A percentile compares a stretch with the other conserved stretches of the same genome.
These are phyloP conservation scores for Hedychridium roseum DNA, from an alignment of 2,888 invertebrate species.

Conservation along the genomic window DNA sequence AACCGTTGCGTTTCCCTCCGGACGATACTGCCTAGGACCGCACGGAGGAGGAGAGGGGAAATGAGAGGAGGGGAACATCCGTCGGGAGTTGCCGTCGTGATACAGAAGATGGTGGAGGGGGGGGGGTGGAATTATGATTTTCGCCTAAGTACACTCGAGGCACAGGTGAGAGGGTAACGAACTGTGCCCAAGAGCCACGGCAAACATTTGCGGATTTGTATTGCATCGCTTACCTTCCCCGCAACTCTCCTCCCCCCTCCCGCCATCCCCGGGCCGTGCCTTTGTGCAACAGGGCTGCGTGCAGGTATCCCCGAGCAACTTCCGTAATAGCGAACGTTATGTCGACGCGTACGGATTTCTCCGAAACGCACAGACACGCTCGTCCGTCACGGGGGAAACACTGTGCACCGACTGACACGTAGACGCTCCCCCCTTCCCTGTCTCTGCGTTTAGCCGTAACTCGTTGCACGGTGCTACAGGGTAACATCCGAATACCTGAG, in stretches of 20 bases:
- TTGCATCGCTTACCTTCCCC: conserved; percentile 4
- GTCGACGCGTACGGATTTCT: conserved; percentile 11
- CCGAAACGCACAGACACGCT: not conserved
- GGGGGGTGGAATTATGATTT: conserved; percentile 42
- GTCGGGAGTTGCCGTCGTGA: no score
- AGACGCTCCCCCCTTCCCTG: not conserved
- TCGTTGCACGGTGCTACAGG: no score
- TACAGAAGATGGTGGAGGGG: no score
- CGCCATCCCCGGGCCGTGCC: conserved; percentile 6
- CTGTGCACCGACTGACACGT: not conserved
- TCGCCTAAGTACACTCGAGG: conserved; percentile 38
- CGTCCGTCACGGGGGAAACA: not conserved
- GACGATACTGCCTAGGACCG: no score
- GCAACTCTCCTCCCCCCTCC: conserved; percentile 2
- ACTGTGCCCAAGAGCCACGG: conserved; percentile 36
- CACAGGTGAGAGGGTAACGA: conserved; percentile 32
- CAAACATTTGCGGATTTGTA: conserved; percentile 34
- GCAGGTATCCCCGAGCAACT: conserved; percentile 19
- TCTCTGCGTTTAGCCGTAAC: no score
- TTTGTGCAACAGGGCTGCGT: conserved; percentile 32
- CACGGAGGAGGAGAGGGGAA: no score
- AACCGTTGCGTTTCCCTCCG: no score
- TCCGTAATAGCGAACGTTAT: conserved; percentile 21
- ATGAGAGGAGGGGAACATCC: no score
- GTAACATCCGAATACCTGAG: no score